Conservation (phyloP, 2,888 invertebrate species). For the Stegana nigrithorax region DNA sequence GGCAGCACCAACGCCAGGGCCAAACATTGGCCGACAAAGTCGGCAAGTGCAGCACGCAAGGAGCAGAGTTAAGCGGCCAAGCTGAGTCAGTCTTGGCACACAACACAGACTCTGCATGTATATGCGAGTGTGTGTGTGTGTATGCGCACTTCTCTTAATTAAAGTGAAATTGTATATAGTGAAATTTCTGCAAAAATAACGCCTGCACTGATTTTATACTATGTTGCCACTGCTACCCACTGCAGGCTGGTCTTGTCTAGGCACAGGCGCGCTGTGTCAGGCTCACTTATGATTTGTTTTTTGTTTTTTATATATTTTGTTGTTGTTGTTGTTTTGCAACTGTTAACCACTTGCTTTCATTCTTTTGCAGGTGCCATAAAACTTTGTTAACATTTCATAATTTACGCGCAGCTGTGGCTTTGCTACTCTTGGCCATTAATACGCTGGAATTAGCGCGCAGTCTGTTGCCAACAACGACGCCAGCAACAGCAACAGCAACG, state of each 20-base stretch:
- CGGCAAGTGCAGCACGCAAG: neutral
- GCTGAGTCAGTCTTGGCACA: neutral
- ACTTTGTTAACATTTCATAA: slow-evolving; percentile 67
- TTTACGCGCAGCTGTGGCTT: slow-evolving; percentile 60
- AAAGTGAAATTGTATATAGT: slow-evolving; percentile 45
- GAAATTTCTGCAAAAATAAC: slow-evolving; percentile 28
- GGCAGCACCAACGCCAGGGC: slow-evolving; percentile 26
- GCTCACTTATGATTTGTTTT: neutral
- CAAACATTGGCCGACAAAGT: neutral
- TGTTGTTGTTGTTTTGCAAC: slow-evolving; percentile 17
- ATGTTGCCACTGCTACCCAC: neutral
- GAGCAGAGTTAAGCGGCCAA: neutral
- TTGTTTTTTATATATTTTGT: neutral
- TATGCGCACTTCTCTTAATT: slow-evolving; percentile 43
- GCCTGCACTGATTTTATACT: neutral
- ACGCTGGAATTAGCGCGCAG: slow-evolving; percentile 63
- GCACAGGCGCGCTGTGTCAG: too few species aligned
- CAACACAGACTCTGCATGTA: neutral
- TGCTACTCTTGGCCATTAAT: slow-evolving; percentile 62
- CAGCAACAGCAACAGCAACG: slow-evolving; percentile 7
- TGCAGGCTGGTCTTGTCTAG: too few species aligned
- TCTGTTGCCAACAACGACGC: slow-evolving; percentile 46
- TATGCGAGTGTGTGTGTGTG: neutral
- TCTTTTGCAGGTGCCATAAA: slow-evolving; percentile 56
- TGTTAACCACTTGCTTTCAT: too few species aligned